These are phyloP conservation scores for Eriocheir sinensis DNA, from an alignment of 1,140 invertebrate species.

Conservation along the genomic window DNA sequence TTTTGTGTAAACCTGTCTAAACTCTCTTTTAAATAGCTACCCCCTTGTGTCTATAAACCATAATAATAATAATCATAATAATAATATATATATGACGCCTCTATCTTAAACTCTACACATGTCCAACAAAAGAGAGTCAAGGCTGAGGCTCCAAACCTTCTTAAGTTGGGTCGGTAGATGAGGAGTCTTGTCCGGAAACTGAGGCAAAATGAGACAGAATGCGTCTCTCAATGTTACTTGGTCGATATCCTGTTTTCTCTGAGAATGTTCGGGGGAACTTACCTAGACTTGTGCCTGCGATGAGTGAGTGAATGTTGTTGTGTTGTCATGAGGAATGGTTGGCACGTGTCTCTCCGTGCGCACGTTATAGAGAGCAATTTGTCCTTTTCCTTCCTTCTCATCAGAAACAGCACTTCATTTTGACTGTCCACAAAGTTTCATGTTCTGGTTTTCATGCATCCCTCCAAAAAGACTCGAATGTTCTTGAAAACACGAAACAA, in stretches of 20 bases:
- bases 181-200: not conserved
- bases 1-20: slow-evolving; percentile 72
- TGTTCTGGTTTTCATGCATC: not conserved
- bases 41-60: slow-evolving; percentile 43
- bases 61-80: slow-evolving; percentile 45
- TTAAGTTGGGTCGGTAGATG: not conserved
- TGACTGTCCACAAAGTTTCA: not conserved
- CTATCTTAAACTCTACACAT: slow-evolving; percentile 31
- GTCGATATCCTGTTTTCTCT: slow-evolving; percentile 59
- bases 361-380: not conserved
- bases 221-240: slow-evolving; percentile 76
- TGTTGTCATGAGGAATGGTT: not conserved
- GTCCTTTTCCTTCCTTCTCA: not conserved
- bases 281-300: not conserved
- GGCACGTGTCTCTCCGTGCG: not conserved
- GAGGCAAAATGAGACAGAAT: slow-evolving; percentile 52
- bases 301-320: not conserved
- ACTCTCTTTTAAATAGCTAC: slow-evolving; percentile 55
- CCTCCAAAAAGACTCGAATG: too few species aligned
- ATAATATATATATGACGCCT: not conserved
- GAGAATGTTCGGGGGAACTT: not conserved
- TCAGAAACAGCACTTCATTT: slow-evolving; percentile 15
- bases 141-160: slow-evolving; percentile 3
- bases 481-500: too few species aligned
- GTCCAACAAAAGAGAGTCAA: slow-evolving; percentile 35